phyloP scores from a whole-genome alignment of 2,888 invertebrate species.

The Drosophila sordidapex region DNA sequence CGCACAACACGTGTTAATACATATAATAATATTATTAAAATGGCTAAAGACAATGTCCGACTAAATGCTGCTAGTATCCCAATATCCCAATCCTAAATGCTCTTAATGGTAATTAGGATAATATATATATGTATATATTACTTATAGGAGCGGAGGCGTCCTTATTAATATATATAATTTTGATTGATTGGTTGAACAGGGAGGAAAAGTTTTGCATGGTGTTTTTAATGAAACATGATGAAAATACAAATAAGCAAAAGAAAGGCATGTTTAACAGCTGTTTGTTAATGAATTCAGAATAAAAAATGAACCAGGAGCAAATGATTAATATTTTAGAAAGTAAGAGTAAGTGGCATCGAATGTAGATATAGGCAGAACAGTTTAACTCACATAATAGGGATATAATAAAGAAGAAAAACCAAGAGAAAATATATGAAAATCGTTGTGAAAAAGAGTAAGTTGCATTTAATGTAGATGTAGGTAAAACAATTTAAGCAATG shows the following conservation, averaged over 20 bases:
- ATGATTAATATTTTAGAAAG: neutral
- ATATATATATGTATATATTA: neutral
- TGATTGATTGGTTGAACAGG: neutral
- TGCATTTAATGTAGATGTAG: constrained; percentile 11
- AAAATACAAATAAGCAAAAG: neutral
- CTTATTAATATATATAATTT: neutral
- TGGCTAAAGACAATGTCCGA: neutral
- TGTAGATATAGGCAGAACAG: neutral
- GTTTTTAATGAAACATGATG: neutral
- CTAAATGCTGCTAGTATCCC: neutral
- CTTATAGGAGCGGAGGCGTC: too few species aligned
- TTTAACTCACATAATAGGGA: neutral
- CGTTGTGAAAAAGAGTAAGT: neutral
- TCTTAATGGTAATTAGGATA: neutral
- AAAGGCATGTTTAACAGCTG: neutral
- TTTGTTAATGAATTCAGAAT: neutral
- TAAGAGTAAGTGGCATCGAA: neutral
- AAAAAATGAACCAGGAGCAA: neutral
- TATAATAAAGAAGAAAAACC: neutral
- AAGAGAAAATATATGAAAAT: neutral
- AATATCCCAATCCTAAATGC: neutral
- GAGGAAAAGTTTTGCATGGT: neutral
- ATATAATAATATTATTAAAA: neutral
- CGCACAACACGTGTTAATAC: neutral
- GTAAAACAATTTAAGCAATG: neutral